Conservation (phyloP, 2,888 invertebrate species). For the Griposia aprilina region DNA sequence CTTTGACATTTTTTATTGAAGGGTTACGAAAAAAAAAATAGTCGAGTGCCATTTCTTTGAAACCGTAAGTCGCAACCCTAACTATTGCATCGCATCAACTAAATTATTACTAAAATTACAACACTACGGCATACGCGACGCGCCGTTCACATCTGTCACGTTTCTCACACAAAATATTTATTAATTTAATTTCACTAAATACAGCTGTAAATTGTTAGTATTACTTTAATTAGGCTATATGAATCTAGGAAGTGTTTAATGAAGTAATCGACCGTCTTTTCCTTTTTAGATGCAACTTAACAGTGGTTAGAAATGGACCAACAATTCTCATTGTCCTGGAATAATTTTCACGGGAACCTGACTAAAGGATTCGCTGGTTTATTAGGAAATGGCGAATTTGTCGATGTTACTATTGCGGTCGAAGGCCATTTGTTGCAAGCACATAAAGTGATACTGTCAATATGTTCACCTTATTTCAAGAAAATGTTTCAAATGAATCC, state of each 20-base stretch:
- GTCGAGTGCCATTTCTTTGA: background rate
- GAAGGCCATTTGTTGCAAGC: constrained; percentile 93
- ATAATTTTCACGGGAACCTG: constrained; percentile 93
- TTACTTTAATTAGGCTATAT: background rate
- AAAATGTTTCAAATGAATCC: constrained; percentile 92
- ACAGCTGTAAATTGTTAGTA: constrained; percentile 67
- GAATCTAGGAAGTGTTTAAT: constrained; percentile 8
- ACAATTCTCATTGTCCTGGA: constrained; percentile 93
- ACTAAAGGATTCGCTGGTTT: constrained; percentile 92
- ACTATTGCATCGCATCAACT: constrained; percentile 7
- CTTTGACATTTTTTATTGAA: background rate
- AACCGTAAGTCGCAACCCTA: background rate
- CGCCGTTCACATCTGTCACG: constrained; percentile 75
- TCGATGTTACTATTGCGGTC: constrained; percentile 91
- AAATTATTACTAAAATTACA: constrained; percentile 21
- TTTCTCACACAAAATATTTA: constrained; percentile 74
- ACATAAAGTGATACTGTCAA: constrained; percentile 93
- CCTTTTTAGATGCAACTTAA: constrained; percentile 77
- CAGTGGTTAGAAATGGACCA: constrained; percentile 90
- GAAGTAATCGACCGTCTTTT: constrained; percentile 32
- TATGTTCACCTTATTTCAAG: constrained; percentile 93
- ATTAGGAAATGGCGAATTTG: constrained; percentile 91
- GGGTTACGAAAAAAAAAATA: background rate
- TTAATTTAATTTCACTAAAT: constrained; percentile 64
- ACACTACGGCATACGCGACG: constrained; percentile 72